These are phyloP conservation scores for Palloptera scutellata DNA, from an alignment of 2,888 invertebrate genomes.

Conservation along the genomic window DNA sequence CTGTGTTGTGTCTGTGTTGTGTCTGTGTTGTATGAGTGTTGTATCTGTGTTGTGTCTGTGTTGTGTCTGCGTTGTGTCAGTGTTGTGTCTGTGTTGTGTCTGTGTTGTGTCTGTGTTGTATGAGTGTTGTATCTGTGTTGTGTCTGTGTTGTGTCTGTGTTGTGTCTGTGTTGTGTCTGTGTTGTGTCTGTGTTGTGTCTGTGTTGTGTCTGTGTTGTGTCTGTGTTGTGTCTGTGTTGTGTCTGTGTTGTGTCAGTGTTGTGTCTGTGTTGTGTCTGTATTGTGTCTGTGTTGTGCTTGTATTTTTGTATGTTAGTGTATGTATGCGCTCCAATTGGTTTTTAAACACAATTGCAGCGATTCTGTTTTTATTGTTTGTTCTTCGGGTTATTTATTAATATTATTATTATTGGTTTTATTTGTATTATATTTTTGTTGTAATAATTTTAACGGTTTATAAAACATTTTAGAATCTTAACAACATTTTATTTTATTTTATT, in stretches of 20 bases:
- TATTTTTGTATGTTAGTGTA: conserved; percentile 34
- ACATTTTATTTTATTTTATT: conserved; percentile 36
- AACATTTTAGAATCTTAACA: conserved; percentile 61
- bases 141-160: conserved; percentile 25
- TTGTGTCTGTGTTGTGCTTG: conserved; percentile 23
- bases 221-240: too few species aligned
- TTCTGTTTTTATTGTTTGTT: conserved; percentile 20
- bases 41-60: too few species aligned
- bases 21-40: too few species aligned
- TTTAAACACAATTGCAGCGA: conserved; percentile 24
- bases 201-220: conserved; percentile 29
- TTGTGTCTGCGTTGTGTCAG: too few species aligned
- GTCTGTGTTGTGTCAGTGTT: conserved; percentile 27
- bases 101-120: too few species aligned
- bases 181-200: too few species aligned
- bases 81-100: conserved; percentile 16
- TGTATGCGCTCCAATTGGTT: conserved; percentile 43
- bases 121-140: conserved; percentile 29
- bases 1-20: too few species aligned
- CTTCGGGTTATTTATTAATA: conserved; percentile 24
- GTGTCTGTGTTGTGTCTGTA: too few species aligned
- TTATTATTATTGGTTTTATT: conserved; percentile 27
- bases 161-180: conserved; percentile 23
- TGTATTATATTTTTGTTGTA: conserved; percentile 41
- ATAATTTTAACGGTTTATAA: conserved; percentile 60